These are phyloP conservation scores for Ochropleura leucogaster DNA, from an alignment of 2,888 invertebrate genomes.

Conservation along the genomic window DNA sequence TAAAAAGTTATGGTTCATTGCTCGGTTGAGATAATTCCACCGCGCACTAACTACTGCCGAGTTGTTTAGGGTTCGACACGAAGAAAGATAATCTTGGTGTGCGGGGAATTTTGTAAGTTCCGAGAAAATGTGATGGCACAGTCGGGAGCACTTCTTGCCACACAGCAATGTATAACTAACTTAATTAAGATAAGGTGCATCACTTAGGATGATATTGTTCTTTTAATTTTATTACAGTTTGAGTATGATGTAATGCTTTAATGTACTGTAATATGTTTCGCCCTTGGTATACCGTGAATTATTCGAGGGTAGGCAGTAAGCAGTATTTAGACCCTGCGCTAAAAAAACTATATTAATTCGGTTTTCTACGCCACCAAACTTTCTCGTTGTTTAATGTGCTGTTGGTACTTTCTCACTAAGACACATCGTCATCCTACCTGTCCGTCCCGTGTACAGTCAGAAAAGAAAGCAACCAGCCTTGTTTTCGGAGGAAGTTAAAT, in stretches of 20 bases:
- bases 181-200: slow-evolving; percentile 18
- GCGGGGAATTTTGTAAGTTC: slow-evolving; percentile 31
- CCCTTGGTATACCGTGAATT: not conserved
- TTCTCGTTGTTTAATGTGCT: slow-evolving; percentile 6
- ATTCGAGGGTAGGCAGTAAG: not conserved
- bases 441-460: not conserved
- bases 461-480: no score
- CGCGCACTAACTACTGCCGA: slow-evolving; percentile 48
- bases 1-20: slow-evolving; percentile 49
- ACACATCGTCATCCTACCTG: not conserved
- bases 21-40: slow-evolving; percentile 46
- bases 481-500: no score
- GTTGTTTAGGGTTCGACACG: slow-evolving; percentile 46
- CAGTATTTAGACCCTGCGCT: not conserved
- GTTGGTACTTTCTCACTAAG: not conserved
- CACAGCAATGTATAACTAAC: slow-evolving; percentile 23
- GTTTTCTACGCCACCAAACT: not conserved
- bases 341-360: not conserved
- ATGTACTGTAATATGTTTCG: not conserved
- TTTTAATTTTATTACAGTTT: slow-evolving; percentile 9
- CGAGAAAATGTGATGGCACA: slow-evolving; percentile 35
- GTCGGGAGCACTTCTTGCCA: slow-evolving; percentile 21
- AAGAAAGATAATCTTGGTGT: slow-evolving; percentile 51
- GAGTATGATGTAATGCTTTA: not conserved
- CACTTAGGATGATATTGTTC: not conserved